Percentiles rank a stretch among this genome's conserved stretches.
These are phyloP conservation scores for Lepisosteus osseus DNA, from an alignment of 2,113 vertebrate species.

Conservation along the genomic window DNA sequence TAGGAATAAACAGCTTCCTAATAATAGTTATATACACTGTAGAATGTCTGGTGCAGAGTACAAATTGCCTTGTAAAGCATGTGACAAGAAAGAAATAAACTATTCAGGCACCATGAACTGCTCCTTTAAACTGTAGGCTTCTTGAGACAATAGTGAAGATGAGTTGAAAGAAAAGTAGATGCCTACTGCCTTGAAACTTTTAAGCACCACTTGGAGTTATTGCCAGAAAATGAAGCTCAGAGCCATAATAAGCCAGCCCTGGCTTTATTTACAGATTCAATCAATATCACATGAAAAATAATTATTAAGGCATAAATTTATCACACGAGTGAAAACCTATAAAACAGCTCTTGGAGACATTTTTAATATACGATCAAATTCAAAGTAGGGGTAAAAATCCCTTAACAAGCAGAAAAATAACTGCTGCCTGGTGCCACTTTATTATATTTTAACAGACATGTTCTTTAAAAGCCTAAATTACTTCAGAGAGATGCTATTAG, in stretches of 20 bases:
- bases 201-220: neutral
- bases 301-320: conserved; percentile 71
- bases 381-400: conserved; percentile 46
- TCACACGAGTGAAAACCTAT: conserved; percentile 68
- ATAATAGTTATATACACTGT: too few relatives aligned
- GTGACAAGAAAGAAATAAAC: too few relatives aligned
- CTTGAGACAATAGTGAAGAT: neutral
- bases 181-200: neutral
- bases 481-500: neutral
- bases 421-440: conserved; percentile 60
- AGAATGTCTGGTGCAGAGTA: too few relatives aligned
- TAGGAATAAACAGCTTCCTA: too few relatives aligned
- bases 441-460: conserved; percentile 60
- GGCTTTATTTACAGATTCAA: conserved; percentile 24
- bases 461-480: conserved; percentile 45
- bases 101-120: too few relatives aligned
- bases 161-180: neutral
- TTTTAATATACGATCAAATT: conserved; percentile 71
- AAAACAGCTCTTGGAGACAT: conserved; percentile 64
- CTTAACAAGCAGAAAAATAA: conserved; percentile 75
- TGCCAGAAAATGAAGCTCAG: neutral
- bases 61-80: too few relatives aligned
- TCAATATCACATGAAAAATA: conserved; percentile 61
- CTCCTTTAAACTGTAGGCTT: neutral
- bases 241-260: conserved; percentile 8